Base-by-base conservation (phyloP, 2,113 vertebrate species). In the Arothron firmamentum region DNA sequence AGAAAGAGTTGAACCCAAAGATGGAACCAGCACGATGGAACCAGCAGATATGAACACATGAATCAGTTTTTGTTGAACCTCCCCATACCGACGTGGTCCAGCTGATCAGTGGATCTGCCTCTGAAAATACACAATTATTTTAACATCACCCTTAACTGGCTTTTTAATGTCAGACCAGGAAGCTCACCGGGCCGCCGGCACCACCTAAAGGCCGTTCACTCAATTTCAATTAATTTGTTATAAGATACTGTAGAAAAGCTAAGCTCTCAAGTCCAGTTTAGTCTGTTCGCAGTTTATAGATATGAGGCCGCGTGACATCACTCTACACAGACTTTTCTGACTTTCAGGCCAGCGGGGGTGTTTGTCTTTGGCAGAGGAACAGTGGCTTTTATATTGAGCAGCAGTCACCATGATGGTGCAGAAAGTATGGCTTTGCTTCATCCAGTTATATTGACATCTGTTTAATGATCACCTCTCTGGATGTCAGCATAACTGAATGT, bases 81-180 rank as follows among this genome's bases (percentile, higher is more conserved):
- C 72, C 74, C 84, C 90, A 79, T 80, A 67, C 78, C 91, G 86
- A 90, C 83, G 82, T 84, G 88, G 87, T 87, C 88, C 77, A 90
- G 86, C 84, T 94, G 86, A 93, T 93, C 77, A 87, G 84, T 81
- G 62, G 87, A 90, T 83, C 88, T 87, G 88, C 81, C 88, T 92
- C 83, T 93, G 93, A 93, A 91, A 86, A 94, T 85, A 87, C 85
- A 79, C 91, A 85, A 89, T 94, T 90, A 89, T 88, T 93, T 93
- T 85, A 91, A 91, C 80, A 90, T 92, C 88, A 87, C 90, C 86
- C 88, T 89, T 88, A 92, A 88, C 90, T 86, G 88, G 89, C 90
- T 87, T 80, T 90, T 90, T 92, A 91, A 79, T 86, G 89, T 88
- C 82, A 90, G 79, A 70, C 85, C 84, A 89, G 75, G 75, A 85